Evolutionary conservation across 2,113 vertebrate genomes (phyloP).

Genomic region (Lophotis ruficrista): DNA sequence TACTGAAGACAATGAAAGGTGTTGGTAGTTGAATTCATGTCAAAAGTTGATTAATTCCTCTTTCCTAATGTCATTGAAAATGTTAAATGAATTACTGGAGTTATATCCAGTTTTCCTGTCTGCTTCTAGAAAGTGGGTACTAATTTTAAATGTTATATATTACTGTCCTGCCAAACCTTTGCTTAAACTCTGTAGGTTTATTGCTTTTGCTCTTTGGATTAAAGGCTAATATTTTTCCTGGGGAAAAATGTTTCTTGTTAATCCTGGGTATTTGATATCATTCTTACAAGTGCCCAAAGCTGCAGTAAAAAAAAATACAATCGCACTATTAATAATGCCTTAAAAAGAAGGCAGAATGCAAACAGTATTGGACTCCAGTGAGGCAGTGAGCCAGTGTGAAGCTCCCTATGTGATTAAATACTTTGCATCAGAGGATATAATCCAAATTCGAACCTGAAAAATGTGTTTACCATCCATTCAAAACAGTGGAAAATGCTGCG

Average conservation of each 20-base stretch:
- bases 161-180: slow-evolving; percentile 45
- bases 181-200: slow-evolving; percentile 53
- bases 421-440: slow-evolving; percentile 26
- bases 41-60: slow-evolving; percentile 70
- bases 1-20: slow-evolving; percentile 51
- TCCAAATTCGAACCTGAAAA: slow-evolving; percentile 29
- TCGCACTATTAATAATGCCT: slow-evolving; percentile 33
- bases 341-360: background rate
- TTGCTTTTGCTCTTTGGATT: slow-evolving; percentile 59
- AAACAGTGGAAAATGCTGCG: background rate
- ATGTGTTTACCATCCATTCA: background rate
- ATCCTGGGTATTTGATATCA: background rate
- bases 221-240: slow-evolving; percentile 40
- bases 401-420: background rate
- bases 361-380: background rate
- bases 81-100: slow-evolving; percentile 64
- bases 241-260: slow-evolving; percentile 6
- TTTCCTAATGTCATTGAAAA: slow-evolving; percentile 64
- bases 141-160: slow-evolving; percentile 65
- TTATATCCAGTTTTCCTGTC: slow-evolving; percentile 40
- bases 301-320: slow-evolving; percentile 1
- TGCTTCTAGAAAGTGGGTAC: slow-evolving; percentile 55
- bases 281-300: slow-evolving; percentile 50
- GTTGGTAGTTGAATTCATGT: slow-evolving; percentile 53
- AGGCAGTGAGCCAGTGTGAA: background rate